Evolutionary conservation across 92 coral and sea anemone genomes (phyloP).

Genomic region (Pocillopora grandis): DNA sequence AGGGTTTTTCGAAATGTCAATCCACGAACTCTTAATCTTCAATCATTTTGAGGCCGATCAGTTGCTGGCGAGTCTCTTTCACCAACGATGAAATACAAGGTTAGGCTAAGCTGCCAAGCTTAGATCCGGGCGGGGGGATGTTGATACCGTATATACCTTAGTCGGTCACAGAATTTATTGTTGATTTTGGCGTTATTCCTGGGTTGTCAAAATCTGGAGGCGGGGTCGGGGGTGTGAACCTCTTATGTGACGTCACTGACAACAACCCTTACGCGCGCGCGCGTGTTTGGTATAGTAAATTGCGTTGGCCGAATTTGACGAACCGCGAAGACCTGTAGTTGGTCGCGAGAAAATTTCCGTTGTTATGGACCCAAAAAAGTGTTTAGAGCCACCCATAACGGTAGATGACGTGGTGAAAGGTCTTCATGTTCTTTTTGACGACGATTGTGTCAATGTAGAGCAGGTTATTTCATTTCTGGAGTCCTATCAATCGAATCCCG

Average conservation of each 20-base stretch:
- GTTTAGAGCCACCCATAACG: slow-evolving; percentile 60
- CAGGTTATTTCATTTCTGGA: slow-evolving; percentile 75
- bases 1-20: too few relatives aligned
- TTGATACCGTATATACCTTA: too few relatives aligned
- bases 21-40: too few relatives aligned
- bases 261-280: slow-evolving; percentile 39
- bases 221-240: slow-evolving; percentile 4
- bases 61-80: too few relatives aligned
- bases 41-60: too few relatives aligned
- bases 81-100: too few relatives aligned
- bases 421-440: slow-evolving; percentile 75
- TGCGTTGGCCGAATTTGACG: not conserved
- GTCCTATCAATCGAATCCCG: slow-evolving; percentile 75
- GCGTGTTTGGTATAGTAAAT: slow-evolving; percentile 11
- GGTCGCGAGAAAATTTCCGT: not conserved
- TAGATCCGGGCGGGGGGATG: too few relatives aligned
- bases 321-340: too few relatives aligned
- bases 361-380: slow-evolving; percentile 52
- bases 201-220: not conserved
- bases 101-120: too few relatives aligned
- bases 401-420: slow-evolving; percentile 71
- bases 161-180: too few relatives aligned
- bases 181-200: too few relatives aligned
- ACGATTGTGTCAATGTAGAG: slow-evolving; percentile 78
- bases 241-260: slow-evolving; percentile 17